Evolutionary conservation across 2,113 vertebrate genomes (phyloP), one percentile per base, ranked within the genome.

Genomic region (Sinocyclocheilus rhinocerous): DNA sequence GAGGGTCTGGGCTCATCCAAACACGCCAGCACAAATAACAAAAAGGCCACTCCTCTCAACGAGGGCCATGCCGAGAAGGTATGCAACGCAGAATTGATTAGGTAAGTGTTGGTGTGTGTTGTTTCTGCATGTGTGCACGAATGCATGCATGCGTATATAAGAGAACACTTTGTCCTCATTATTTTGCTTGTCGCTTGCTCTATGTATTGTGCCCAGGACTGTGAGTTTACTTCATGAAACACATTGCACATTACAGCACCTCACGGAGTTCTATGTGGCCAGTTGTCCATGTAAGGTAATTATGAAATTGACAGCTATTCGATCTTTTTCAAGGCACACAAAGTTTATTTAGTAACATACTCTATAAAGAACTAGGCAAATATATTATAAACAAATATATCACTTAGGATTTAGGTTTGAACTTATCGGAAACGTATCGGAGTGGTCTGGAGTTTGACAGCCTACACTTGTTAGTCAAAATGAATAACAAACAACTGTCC

Each of bases 71-170:
- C 82, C 86, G 77, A 91, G 84, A 86, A 16, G 72, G 81, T 22
- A 55, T 85, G 90, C 88, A 84, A 86, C 81, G 87, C 92, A 91
- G 90, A 93, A 95, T 94, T 92, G 93, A 94, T 92, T 80, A 83
- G 22, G 52, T 39, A 86, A 84, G 67, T n/a, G 18, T 48, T 73
- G 69, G 81, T 63, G 86, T 57, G 33, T 63, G 83, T 33, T 76
- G 20, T 57, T 29, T 65, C 69, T 65, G 75, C 10, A 89, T 86
- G 86, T 85, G 80, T 90, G 67, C 48, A 52, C 2, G 29, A 52
- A 73, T 33, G 63, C 36, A 72, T 59, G 83, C 24, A 20, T 12
- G 75, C 33, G 16, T 82, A 22, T 18, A 42, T 45, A 24, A 42
- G 61, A 36, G 29, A 39, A 72, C 33, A 9, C 10, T 87, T 33